Evolutionary conservation across 2,888 invertebrate genomes (phyloP).

Genomic region (Scaptomyza cyrtandrae): DNA sequence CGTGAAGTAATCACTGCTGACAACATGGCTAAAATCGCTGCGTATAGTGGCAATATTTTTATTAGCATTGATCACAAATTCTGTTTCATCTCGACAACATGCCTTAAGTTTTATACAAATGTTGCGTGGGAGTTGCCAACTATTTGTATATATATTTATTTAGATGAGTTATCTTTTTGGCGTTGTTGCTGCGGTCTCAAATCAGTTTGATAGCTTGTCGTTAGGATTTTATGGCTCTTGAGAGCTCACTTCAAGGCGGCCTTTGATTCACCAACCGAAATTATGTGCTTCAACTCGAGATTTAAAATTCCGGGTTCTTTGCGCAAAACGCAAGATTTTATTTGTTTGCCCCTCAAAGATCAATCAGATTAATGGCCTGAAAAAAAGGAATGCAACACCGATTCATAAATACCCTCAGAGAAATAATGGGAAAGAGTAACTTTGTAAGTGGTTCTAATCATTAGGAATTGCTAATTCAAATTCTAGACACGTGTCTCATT

Average conservation of each 20-base stretch:
- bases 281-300: constrained; percentile 62
- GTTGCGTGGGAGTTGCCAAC: constrained; percentile 62
- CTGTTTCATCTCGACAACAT: constrained; percentile 20
- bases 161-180: constrained; percentile 47
- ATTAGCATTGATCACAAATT: constrained; percentile 65
- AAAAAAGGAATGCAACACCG: constrained; percentile 10
- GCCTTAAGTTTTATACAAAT: constrained; percentile 24
- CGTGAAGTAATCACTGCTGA: constrained; percentile 32
- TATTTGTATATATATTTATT: constrained; percentile 55
- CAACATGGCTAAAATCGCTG: constrained; percentile 6
- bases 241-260: constrained; percentile 58
- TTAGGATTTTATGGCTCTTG: constrained; percentile 59
- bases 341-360: constrained; percentile 48
- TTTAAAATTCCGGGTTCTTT: constrained; percentile 69
- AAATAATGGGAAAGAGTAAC: background rate
- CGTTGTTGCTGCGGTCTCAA: constrained; percentile 14
- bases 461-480: background rate
- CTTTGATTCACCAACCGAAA: constrained; percentile 30
- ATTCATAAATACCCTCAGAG: background rate
- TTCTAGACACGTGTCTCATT: constrained; percentile 1
- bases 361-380: constrained; percentile 45
- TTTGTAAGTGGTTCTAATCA: background rate
- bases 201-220: constrained; percentile 53
- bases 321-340: constrained; percentile 23
- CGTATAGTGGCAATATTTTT: constrained; percentile 57